These are phyloP conservation scores for Cnemophilus loriae DNA, from an alignment of 2,113 vertebrate genomes.

Conservation along the genomic window DNA sequence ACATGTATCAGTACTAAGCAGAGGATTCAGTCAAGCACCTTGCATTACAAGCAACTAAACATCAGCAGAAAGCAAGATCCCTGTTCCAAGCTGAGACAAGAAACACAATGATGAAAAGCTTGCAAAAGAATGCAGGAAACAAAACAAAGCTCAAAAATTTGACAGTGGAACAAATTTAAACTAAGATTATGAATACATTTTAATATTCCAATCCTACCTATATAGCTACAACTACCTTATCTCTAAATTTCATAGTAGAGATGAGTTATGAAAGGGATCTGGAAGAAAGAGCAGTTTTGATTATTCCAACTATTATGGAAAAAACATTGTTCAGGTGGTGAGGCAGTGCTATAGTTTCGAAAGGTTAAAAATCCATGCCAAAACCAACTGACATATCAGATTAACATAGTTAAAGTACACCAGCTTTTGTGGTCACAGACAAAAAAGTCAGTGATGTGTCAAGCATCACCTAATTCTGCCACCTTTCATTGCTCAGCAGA, in stretches of 20 bases:
- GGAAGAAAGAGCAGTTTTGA: neutral
- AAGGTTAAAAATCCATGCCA: constrained; percentile 4
- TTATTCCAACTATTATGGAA: neutral
- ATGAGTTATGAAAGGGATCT: neutral
- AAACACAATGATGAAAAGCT: neutral
- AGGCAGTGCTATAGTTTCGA: neutral
- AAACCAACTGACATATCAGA: neutral
- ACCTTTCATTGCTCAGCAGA: neutral
- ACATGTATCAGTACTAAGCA: neutral
- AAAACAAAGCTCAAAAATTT: neutral
- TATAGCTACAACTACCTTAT: neutral
- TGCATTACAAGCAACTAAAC: neutral
- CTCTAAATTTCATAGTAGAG: neutral
- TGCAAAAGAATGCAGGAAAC: neutral
- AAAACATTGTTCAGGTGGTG: neutral
- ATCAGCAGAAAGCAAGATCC: neutral
- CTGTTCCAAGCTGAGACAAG: neutral
- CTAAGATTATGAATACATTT: neutral
- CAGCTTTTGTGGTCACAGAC: neutral
- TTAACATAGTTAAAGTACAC: neutral
- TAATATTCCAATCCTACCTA: neutral
- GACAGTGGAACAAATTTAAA: neutral
- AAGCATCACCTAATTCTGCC: constrained; percentile 13
- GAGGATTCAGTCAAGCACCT: neutral
- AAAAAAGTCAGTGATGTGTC: constrained; percentile 14